phyloP scores from a whole-genome alignment of 2,888 invertebrate species.

The Molanna angustata region DNA sequence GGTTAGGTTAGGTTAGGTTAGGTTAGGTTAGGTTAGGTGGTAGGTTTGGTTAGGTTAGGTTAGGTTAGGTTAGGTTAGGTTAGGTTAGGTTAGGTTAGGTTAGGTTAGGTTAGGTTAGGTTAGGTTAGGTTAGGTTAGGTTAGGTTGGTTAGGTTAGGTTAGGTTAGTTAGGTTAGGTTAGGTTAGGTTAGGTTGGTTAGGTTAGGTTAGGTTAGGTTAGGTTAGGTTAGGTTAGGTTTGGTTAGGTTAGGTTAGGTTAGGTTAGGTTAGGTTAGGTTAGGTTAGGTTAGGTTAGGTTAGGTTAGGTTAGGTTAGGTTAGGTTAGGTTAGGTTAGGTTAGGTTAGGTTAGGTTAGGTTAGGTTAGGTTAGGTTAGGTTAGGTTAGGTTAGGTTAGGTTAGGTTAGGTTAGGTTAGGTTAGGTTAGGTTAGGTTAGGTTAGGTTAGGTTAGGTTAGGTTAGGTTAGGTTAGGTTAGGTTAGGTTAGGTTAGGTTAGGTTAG shows the following conservation, averaged over 20 bases:
- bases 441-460: slow-evolving; percentile 8
- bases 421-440: background rate
- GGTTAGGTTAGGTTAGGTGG: slow-evolving; percentile 4
- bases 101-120: slow-evolving; percentile 3
- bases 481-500: slow-evolving; percentile 11
- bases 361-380: slow-evolving; percentile 19
- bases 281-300: slow-evolving; percentile 31
- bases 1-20: slow-evolving; percentile 15
- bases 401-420: slow-evolving; percentile 8
- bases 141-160: slow-evolving; percentile 9
- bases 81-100: slow-evolving; percentile 3
- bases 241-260: slow-evolving; percentile 34
- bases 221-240: slow-evolving; percentile 33
- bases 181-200: slow-evolving; percentile 32
- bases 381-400: slow-evolving; percentile 15
- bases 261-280: slow-evolving; percentile 33
- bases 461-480: slow-evolving; percentile 1
- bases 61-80: slow-evolving; percentile 1
- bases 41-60: slow-evolving; percentile 7
- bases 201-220: slow-evolving; percentile 33
- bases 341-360: slow-evolving; percentile 34
- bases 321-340: slow-evolving; percentile 34
- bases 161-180: slow-evolving; percentile 12
- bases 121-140: slow-evolving; percentile 3
- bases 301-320: slow-evolving; percentile 33